Base-by-base conservation (phyloP, 1,140 invertebrate species). In the Amyelois transitella region DNA sequence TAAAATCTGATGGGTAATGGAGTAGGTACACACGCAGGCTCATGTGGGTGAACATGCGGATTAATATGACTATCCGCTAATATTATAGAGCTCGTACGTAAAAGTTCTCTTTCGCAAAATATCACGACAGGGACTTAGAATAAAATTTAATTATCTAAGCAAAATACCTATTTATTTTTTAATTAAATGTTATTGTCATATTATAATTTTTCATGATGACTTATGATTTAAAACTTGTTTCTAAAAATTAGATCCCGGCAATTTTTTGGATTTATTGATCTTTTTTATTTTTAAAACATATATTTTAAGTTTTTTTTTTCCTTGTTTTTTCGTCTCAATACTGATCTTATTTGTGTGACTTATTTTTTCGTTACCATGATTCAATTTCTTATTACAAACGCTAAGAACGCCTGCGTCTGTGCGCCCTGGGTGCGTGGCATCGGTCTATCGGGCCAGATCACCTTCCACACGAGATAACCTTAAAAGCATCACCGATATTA, bases 361-460 rank as follows among this genome's bases (percentile, higher is more conserved):
- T n/a, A n/a, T n/a, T n/a, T n/a, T n/a, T n/a, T n/a, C n/a, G n/a
- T n/a, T n/a, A n/a, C n/a, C n/a, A n/a, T n/a, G n/a, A n/a, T n/a
- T n/a, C n/a, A n/a, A n/a, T n/a, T n/a, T n/a, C n/a, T n/a, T n/a
- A n/a, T n/a, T n/a, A n/a, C n/a, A n/a, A 12, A 6, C 12, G 45
- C 1, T 17, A 18, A 20, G 2, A 21, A 5, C 17, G 19, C 64
- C 6, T 67, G 24, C 51, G 54, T 3, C 45, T 71, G 70, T 82
- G 57, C 75, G 21, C 4, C 24, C 53, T 58, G 62, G 67, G 69
- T 69, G 71, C 71, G 65, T 67, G 72, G 71, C 72, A 66, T 75
- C 83, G 81, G 83, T 74, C 79, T 84, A 83, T 84, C 82, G 81
- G 80, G 71, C 86, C 86, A 88, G 85, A 88, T 85, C 82, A 86